phyloP scores from a whole-genome alignment of 2,888 invertebrate genomes.

The Macropis europaea region DNA sequence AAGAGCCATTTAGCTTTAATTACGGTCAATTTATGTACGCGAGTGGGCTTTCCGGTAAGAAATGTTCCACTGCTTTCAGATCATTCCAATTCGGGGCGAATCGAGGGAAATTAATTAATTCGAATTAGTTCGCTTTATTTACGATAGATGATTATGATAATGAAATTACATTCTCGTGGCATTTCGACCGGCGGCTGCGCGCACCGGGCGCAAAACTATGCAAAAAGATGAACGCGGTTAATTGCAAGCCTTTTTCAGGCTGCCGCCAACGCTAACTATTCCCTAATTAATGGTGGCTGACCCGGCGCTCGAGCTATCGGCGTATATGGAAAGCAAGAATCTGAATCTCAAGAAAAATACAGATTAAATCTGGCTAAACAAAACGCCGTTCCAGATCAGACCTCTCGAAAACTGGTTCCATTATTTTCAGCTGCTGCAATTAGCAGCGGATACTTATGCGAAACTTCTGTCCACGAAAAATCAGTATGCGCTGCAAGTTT shows the following conservation, averaged over 20 bases:
- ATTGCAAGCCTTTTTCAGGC: constrained; percentile 25
- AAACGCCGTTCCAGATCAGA: constrained; percentile 12
- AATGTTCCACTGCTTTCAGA: neutral
- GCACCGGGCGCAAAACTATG: constrained; percentile 2
- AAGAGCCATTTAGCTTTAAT: too few species aligned
- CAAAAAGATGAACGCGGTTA: constrained; percentile 27
- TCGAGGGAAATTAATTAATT: neutral
- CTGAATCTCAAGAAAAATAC: constrained; percentile 6
- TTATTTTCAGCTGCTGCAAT: constrained; percentile 11
- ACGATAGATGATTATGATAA: constrained; percentile 4
- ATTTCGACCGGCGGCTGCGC: constrained; percentile 3
- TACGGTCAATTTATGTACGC: too few species aligned
- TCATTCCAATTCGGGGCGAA: neutral
- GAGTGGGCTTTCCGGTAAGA: neutral
- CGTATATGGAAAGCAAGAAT: constrained; percentile 23
- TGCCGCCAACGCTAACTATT: constrained; percentile 11
- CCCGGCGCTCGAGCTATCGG: neutral
- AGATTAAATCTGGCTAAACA: constrained; percentile 31
- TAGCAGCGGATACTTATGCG: too few species aligned
- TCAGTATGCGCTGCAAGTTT: too few species aligned
- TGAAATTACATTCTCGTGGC: constrained; percentile 4
- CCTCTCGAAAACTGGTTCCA: neutral
- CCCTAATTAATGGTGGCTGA: constrained; percentile 31
- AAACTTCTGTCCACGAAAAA: too few species aligned
- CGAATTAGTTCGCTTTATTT: neutral